Evolutionary conservation across 2,888 invertebrate genomes (phyloP).

Genomic region (Corythucha ciliata): DNA sequence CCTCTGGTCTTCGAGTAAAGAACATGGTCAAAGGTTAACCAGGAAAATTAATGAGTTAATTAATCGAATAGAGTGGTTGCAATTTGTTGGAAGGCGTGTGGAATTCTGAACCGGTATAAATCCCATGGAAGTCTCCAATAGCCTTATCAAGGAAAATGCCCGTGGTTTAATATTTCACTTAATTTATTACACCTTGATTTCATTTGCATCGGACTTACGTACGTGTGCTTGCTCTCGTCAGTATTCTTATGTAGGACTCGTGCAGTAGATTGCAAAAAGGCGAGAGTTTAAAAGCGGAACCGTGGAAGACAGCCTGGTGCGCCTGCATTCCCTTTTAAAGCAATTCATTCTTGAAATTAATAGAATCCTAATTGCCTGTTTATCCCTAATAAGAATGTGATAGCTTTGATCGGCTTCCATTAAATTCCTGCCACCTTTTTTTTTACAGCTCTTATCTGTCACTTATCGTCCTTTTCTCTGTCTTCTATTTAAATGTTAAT

Average conservation of each 20-base stretch:
- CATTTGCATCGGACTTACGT: constrained; percentile 25
- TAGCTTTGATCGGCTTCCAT: no score
- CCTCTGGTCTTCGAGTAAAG: no score
- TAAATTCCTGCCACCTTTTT: no score
- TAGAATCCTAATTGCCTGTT: no score
- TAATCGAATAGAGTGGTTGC: constrained; percentile 21
- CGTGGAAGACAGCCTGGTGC: no score
- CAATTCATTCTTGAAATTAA: no score
- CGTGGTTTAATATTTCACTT: constrained; percentile 26
- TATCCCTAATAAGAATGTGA: no score
- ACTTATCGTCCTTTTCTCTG: constrained; percentile 24
- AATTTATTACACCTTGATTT: constrained; percentile 26
- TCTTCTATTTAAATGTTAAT: constrained; percentile 27
- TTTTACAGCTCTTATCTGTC: no score
- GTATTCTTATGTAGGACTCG: no score
- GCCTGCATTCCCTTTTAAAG: no score
- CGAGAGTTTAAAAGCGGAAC: no score
- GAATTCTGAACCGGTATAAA: constrained; percentile 26
- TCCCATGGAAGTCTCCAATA: constrained; percentile 25
- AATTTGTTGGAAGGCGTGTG: constrained; percentile 23
- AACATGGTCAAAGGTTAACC: constrained; percentile 26
- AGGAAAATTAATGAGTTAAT: constrained; percentile 26
- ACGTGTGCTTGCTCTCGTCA: no score
- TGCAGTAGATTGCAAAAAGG: constrained; percentile 9
- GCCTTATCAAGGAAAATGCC: constrained; percentile 21